Conservation (phyloP, 2,797 vertebrate genomes). For the Sciurus vulgaris region DNA sequence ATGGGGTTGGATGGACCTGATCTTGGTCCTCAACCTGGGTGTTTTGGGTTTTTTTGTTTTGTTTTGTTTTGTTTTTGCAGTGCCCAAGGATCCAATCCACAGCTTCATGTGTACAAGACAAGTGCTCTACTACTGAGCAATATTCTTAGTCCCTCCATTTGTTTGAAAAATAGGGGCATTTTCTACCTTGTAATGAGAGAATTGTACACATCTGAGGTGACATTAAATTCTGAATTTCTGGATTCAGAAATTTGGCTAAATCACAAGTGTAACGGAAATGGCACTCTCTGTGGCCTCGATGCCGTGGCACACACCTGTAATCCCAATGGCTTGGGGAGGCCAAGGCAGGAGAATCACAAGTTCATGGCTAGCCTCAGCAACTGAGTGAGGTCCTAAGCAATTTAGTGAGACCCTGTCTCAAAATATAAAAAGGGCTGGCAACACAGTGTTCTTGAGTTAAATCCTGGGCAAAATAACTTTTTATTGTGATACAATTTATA, state of each 20-base stretch:
- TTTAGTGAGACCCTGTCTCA: no score
- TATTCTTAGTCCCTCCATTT: no score
- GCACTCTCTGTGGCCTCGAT: background rate
- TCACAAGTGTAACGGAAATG: background rate
- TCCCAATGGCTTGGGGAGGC: background rate
- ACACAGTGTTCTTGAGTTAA: no score
- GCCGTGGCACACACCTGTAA: no score
- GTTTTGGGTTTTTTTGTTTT: no score
- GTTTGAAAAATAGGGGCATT: background rate
- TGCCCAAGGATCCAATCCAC: background rate
- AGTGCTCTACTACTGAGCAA: background rate
- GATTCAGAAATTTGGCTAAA: slow-evolving; percentile 18
- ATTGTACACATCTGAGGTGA: no score
- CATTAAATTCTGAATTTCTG: background rate
- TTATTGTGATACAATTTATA: no score
- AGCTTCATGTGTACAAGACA: no score
- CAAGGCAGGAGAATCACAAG: background rate
- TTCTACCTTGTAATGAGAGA: background rate
- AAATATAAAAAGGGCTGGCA: no score
- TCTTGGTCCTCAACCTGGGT: background rate
- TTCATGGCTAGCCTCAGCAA: no score
- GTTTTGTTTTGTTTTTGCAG: background rate
- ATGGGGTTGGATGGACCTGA: background rate
- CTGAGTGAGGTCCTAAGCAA: no score
- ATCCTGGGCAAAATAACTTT: no score